Evolutionary conservation across 2,797 vertebrate species (phyloP), one percentile per base, ranked within the genome.

Genomic region (Mycteria americana): DNA sequence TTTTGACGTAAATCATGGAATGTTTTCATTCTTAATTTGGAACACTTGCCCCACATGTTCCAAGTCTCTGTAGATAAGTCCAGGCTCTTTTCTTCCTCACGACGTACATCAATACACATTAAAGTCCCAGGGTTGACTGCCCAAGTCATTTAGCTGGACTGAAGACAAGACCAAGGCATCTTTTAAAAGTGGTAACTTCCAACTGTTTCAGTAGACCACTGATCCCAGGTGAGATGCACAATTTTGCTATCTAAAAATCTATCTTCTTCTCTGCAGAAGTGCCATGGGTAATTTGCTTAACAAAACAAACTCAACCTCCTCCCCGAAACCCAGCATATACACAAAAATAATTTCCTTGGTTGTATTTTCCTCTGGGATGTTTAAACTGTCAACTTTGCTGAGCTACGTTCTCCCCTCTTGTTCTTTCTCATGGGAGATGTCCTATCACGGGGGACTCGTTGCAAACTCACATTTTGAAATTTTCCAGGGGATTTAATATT

Each of bases 1-100:
- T 96, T 96, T 96, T 98, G 97, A 98, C 87, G 67, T 97, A 97
- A 96, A 88, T 84, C 45, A 10, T 96, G 95, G 98, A 98, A 97
- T 98, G 97, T 96, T 98, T 96, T 96, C 96, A 91, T 97, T 97
- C 95, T 97, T 96, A 97, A 98, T 97, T 98, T 98, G 97, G 97
- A 98, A 93, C 87, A 73, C 77, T 98, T 97, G 91, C 85, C 97
- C 91, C 93, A 92, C 96, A 93, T 68, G 92, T 95, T 97, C 95
- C 95, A 95, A 94, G 76, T 79, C 93, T 91, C 92, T 48, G 6
- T 85, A 95, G 90, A 95, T 80, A 95, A 95, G 73, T 86, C 84
- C 86, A 73, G 43, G 46, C 82, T 90, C 88, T 95, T 93, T 93
- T 91, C 74, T 93, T 95, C 94, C 82, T 96, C 51, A 75, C 2